Conservation (phyloP, 2,113 vertebrate genomes). For the Rhinolophus sinicus region DNA sequence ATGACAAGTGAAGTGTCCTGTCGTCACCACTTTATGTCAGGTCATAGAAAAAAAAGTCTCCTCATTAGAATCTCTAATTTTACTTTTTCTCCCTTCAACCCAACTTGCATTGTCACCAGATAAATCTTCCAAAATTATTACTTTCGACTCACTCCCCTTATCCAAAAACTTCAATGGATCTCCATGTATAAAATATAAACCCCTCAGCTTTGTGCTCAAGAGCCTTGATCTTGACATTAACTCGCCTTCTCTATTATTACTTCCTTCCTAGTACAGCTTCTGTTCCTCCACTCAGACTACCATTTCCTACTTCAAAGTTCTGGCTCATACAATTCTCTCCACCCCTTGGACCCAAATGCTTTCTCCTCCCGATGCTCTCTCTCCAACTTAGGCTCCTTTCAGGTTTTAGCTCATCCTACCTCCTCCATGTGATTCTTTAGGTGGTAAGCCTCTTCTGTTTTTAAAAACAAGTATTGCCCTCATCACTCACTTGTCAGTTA, state of each 20-base stretch:
- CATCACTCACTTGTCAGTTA: not conserved
- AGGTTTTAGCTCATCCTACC: not conserved
- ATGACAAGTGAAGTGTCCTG: not conserved
- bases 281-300: not conserved
- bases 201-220: not conserved
- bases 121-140: not conserved
- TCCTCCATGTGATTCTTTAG: not conserved
- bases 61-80: not conserved
- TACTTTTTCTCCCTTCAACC: not conserved
- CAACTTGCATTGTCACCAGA: not conserved
- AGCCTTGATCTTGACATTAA: not conserved
- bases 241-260: not conserved
- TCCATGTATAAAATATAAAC: not conserved
- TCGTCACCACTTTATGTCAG: not conserved
- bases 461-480: not conserved
- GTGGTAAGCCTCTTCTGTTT: not conserved
- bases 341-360: not conserved
- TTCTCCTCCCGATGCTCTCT: not conserved
- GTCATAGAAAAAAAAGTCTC: not conserved
- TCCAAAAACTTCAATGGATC: not conserved
- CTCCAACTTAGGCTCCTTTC: not conserved
- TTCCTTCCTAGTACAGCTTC: not conserved
- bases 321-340: not conserved
- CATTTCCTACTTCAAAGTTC: not conserved
- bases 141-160: not conserved